These are phyloP conservation scores for Tiliacea citrago DNA, from an alignment of 2,888 invertebrate species.

Conservation along the genomic window DNA sequence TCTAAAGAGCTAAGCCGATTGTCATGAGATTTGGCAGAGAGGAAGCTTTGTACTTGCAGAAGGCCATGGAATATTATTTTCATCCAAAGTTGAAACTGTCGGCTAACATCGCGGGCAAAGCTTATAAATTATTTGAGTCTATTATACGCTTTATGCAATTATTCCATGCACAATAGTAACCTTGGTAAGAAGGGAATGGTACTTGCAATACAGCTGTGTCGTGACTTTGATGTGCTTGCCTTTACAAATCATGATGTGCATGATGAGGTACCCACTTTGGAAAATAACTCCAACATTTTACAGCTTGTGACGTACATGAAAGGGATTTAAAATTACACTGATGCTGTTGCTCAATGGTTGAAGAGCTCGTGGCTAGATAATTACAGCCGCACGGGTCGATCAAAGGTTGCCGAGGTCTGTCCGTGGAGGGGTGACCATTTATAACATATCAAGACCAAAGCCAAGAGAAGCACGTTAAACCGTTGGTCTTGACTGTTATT, in stretches of 20 bases:
- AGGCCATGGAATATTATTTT: not conserved
- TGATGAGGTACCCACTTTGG: not conserved
- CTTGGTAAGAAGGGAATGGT: conserved; percentile 39
- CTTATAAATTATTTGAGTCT: not conserved
- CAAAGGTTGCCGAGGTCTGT: too few species aligned
- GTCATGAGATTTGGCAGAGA: not conserved
- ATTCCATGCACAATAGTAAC: conserved; percentile 11
- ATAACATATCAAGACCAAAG: too few species aligned
- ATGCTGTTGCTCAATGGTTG: not conserved
- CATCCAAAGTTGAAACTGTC: not conserved
- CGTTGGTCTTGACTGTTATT: too few species aligned
- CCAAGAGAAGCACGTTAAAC: too few species aligned
- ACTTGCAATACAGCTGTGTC: conserved; percentile 16
- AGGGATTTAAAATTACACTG: not conserved
- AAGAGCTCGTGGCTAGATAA: too few species aligned
- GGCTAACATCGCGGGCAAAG: not conserved
- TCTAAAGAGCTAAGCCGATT: not conserved
- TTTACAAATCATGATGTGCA: not conserved
- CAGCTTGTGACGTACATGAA: not conserved
- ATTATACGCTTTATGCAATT: not conserved
- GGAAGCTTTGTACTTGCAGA: too few species aligned
- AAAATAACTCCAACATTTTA: conserved; percentile 7
- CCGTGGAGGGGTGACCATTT: too few species aligned
- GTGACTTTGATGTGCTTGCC: conserved; percentile 30
- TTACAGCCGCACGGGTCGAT: too few species aligned